Percentiles rank a stretch among this genome's conserved stretches.
Conservation (phyloP, 2,797 vertebrate genomes). For the Chrosomus eos region DNA sequence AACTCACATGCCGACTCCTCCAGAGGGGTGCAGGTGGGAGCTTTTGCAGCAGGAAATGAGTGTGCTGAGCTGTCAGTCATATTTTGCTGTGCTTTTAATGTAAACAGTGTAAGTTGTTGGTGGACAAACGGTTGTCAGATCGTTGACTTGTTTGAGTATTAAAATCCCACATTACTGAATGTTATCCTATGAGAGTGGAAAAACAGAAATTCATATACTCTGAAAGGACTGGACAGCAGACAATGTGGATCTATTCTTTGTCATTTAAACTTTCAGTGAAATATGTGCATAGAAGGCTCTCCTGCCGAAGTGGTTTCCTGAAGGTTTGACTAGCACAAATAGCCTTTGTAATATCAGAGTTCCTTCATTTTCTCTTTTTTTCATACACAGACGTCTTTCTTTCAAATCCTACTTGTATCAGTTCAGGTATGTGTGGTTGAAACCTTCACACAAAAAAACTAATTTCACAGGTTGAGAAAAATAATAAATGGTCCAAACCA, state of each 20-base stretch:
- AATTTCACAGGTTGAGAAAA: conserved; percentile 52
- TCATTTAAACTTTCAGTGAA: conserved; percentile 23
- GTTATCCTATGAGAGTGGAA: conserved; percentile 38
- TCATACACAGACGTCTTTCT: neutral
- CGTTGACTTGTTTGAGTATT: conserved; percentile 48
- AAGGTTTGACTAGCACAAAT: conserved; percentile 28
- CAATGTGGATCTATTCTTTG: conserved; percentile 26
- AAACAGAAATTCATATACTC: conserved; percentile 33
- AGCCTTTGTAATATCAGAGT: conserved; percentile 14
- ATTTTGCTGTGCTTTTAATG: conserved; percentile 26
- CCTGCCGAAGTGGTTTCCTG: conserved; percentile 21
- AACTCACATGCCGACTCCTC: conserved; percentile 9
- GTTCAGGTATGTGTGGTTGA: neutral
- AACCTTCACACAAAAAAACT: neutral
- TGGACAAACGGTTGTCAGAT: conserved; percentile 45
- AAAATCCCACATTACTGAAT: conserved; percentile 41
- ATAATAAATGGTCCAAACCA: neutral
- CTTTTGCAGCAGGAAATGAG: conserved; percentile 41
- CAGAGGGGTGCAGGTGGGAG: conserved; percentile 23
- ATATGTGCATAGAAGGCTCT: conserved; percentile 16
- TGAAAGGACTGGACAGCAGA: conserved; percentile 21
- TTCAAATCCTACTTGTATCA: neutral
- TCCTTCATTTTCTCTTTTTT: conserved; percentile 4
- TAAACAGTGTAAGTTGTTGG: conserved; percentile 44
- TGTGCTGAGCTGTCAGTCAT: conserved; percentile 29